Percentiles rank a stretch among this genome's conserved stretches.
Conservation (phyloP, 2,888 invertebrate species). For the Campaea margaritaria region DNA sequence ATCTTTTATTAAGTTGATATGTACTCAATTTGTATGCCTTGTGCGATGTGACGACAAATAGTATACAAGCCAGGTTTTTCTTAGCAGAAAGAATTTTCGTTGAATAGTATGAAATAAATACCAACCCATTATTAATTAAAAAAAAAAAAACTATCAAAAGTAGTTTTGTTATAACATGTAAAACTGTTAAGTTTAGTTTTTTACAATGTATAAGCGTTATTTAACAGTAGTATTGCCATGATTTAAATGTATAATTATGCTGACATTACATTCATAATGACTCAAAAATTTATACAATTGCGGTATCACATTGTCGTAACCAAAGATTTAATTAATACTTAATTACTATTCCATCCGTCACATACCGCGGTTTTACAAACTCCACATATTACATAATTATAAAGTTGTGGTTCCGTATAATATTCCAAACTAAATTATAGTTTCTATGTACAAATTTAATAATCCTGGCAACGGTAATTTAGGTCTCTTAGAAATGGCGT, state of each 20-base stretch:
- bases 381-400: conserved; percentile 8
- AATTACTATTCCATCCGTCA: conserved; percentile 1
- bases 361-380: conserved; percentile 2
- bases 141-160: too few relatives aligned
- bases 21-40: conserved; percentile 6
- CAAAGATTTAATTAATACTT: conserved; percentile 10
- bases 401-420: conserved; percentile 24
- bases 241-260: neutral
- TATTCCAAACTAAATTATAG: conserved; percentile 41
- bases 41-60: neutral
- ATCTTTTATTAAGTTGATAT: conserved; percentile 5
- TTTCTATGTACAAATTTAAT: conserved; percentile 48
- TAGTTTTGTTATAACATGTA: too few relatives aligned
- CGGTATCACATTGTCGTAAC: conserved; percentile 2
- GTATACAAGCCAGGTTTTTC: too few relatives aligned
- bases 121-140: too few relatives aligned
- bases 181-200: too few relatives aligned
- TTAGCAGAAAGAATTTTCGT: too few relatives aligned
- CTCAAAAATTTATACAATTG: conserved; percentile 5
- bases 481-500: conserved; percentile 40
- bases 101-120: too few relatives aligned
- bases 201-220: too few relatives aligned
- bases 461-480: conserved; percentile 45
- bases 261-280: neutral
- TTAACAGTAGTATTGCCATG: too few relatives aligned